Evolutionary conservation across 2,113 vertebrate species (phyloP).

Genomic region (Alouatta palliata): DNA sequence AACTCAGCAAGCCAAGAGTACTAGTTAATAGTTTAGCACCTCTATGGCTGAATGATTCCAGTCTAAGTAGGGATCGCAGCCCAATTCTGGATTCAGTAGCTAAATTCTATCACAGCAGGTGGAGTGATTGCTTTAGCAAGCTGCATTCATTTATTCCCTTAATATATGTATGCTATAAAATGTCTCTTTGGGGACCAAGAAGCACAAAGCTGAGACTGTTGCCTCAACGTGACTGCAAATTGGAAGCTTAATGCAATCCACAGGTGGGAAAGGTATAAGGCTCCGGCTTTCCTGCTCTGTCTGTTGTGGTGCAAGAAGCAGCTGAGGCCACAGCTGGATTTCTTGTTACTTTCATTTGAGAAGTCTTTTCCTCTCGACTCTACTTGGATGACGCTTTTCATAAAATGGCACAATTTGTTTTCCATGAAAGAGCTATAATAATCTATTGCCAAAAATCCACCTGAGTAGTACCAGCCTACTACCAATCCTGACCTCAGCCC

Average conservation of each 20-base stretch:
- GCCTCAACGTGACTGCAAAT: background rate
- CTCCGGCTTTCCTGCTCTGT: background rate
- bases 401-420: background rate
- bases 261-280: background rate
- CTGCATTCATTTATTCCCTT: background rate
- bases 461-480: accelerated
- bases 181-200: slow-evolving; percentile 12
- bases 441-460: background rate
- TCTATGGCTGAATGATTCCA: background rate
- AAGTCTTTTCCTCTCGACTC: background rate
- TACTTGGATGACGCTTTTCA: background rate
- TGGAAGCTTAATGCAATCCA: background rate
- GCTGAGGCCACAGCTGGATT: background rate
- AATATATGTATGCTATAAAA: background rate
- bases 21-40: background rate
- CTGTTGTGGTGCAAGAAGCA: background rate
- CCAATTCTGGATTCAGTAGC: background rate
- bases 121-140: slow-evolving; percentile 15
- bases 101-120: background rate
- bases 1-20: background rate
- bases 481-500: background rate
- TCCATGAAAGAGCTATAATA: background rate
- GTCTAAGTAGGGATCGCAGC: background rate
- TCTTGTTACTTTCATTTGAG: background rate
- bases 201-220: slow-evolving; percentile 40